These are phyloP conservation scores for Odocoileus virginianus DNA, from an alignment of 2,113 vertebrate species.

Conservation along the genomic window DNA sequence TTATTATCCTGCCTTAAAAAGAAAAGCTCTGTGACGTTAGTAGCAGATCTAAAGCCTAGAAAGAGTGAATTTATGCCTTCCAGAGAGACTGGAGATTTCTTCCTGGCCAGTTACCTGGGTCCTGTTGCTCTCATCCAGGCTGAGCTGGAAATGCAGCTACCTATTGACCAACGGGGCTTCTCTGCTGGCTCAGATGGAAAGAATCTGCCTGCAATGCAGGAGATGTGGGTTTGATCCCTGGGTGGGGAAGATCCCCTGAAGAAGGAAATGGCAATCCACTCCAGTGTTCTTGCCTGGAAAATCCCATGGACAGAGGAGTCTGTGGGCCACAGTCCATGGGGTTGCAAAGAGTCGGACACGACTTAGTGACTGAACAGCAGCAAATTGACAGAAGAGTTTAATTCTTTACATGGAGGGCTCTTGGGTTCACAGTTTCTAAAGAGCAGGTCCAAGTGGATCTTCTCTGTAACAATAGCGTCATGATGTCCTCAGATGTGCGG, in stretches of 20 bases:
- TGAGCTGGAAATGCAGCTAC: background rate
- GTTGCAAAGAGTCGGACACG: background rate
- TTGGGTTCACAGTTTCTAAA: background rate
- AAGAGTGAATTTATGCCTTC: background rate
- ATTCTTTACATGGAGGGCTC: background rate
- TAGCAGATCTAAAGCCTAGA: background rate
- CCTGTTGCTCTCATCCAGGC: background rate
- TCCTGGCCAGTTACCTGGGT: fast-evolving
- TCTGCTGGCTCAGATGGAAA: background rate
- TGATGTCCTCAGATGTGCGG: background rate
- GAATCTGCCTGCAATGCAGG: background rate
- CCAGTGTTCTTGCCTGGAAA: background rate
- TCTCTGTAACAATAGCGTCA: fast-evolving
- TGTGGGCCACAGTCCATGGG: fast-evolving
- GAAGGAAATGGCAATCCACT: background rate
- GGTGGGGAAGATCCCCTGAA: background rate
- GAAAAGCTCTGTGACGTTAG: background rate
- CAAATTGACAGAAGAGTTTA: background rate
- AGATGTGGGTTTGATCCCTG: background rate
- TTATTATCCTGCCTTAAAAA: background rate
- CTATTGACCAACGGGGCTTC: background rate
- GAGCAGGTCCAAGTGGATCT: background rate
- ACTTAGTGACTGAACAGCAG: background rate
- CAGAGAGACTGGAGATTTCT: background rate
- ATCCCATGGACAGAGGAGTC: background rate